Percentiles rank a stretch among this genome's conserved stretches.
phyloP scores from a whole-genome alignment of 1,140 invertebrate genomes.

The Homarus americanus region DNA sequence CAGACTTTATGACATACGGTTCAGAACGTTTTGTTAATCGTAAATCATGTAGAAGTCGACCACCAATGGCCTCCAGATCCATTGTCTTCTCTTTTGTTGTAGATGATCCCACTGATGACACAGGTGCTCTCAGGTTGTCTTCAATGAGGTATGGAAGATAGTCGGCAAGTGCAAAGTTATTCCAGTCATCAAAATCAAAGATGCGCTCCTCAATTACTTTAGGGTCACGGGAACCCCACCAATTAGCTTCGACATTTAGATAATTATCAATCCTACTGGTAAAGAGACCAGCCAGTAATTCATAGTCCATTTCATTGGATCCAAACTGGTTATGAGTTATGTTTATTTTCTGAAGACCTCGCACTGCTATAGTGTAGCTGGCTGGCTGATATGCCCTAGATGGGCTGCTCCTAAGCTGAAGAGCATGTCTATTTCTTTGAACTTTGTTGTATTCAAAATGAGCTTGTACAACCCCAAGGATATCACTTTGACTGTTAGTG shows the following conservation, averaged over 20 bases:
- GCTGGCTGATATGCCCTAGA: slow-evolving; percentile 80
- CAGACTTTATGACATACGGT: slow-evolving; percentile 92
- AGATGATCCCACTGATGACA: slow-evolving; percentile 45
- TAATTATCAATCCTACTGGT: slow-evolving; percentile 92
- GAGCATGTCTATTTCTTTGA: slow-evolving; percentile 83
- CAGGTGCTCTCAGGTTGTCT: slow-evolving; percentile 85
- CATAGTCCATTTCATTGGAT: slow-evolving; percentile 91
- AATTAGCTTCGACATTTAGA: slow-evolving; percentile 95
- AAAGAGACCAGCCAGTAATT: slow-evolving; percentile 93
- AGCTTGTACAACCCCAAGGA: slow-evolving; percentile 89
- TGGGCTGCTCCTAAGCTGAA: slow-evolving; percentile 73
- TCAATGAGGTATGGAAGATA: slow-evolving; percentile 92
- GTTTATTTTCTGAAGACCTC: slow-evolving; percentile 95
- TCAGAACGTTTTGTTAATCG: slow-evolving; percentile 83
- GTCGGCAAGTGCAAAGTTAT: slow-evolving; percentile 95
- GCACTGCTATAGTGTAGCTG: slow-evolving; percentile 92
- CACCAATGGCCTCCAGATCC: slow-evolving; percentile 88
- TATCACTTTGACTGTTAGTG: slow-evolving; percentile 95
- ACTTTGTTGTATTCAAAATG: slow-evolving; percentile 89
- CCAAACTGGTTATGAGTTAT: slow-evolving; percentile 94
- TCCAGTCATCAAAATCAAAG: slow-evolving; percentile 99
- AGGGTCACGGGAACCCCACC: slow-evolving; percentile 92
- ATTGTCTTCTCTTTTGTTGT: slow-evolving; percentile 74
- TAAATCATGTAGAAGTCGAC: slow-evolving; percentile 87
- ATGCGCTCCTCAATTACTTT: slow-evolving; percentile 89